Evolutionary conservation across 2,888 invertebrate genomes (phyloP), one percentile per base, ranked within the genome.

Genomic region (Alloscopus bannaensis): DNA sequence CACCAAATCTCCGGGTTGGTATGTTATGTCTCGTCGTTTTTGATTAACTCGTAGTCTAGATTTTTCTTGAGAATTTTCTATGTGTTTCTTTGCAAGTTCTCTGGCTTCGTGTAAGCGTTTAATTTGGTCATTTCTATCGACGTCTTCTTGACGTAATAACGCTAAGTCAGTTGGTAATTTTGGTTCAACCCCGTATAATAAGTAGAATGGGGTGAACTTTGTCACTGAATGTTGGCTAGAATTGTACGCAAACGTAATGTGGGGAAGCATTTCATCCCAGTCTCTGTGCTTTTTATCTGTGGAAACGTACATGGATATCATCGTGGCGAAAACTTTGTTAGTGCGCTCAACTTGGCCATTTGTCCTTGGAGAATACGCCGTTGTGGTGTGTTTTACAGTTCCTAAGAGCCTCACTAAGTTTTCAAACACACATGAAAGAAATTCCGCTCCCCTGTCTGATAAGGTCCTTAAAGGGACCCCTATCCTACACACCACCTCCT

Each of bases 241-340:
- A 42, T 84, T 84, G 57, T 85, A 85, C 13, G 84, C 80, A 45
- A 85, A 81, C 0, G 50, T 29, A 4, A 82, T 16, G 16, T 62
- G 69, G 1, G 57, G 75, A 0, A 86, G 8, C 8, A 20, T 78
- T n/a, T 31, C 20, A 47, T 81, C 77, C 85, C 85, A 86, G 59
- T 86, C 81, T 1, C 26, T 65, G n/a, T 86, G 86, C 3, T 3
- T 16, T 2, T 42, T n/a, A 31, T 20, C n/a, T 1, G 47, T 29
- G n/a, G 65, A 65, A 2, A 81, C 80, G 64, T 84, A 86, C 62
- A 73, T 77, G 4, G 82, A 77, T 0, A 86, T 29, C 84, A 84
- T 82, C 3, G 47, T 47, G 0, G 82, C 77, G 11, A 86, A 40
- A 13, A 81, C 81, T n/a, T 59, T 24, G 59, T 86, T 86, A 40